A percentile compares a stretch with the other conserved stretches of the same genome.
These are phyloP conservation scores for Ips typographus DNA, from an alignment of 1,140 invertebrate genomes.

Conservation along the genomic window DNA sequence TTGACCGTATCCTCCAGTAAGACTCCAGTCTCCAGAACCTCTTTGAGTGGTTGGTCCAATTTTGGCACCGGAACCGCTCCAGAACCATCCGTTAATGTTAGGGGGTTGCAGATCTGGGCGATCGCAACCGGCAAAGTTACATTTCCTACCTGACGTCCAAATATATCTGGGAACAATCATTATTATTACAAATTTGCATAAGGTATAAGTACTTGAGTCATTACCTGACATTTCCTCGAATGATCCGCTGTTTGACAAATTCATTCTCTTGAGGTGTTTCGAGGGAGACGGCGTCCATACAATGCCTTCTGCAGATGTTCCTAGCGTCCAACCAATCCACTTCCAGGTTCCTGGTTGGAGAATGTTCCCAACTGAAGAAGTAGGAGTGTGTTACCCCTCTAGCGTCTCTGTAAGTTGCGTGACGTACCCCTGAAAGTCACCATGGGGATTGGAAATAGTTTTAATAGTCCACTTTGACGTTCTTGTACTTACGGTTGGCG, in stretches of 20 bases:
- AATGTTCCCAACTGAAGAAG: slow-evolving; percentile 93
- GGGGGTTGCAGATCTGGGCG: slow-evolving; percentile 82
- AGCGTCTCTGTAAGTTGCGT: slow-evolving; percentile 82
- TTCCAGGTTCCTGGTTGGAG: slow-evolving; percentile 79
- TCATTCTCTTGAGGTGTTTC: slow-evolving; percentile 90
- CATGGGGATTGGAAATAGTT: background rate
- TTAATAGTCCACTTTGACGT: background rate
- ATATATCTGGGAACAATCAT: slow-evolving; percentile 62
- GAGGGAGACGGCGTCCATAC: slow-evolving; percentile 89
- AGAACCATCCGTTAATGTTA: slow-evolving; percentile 91
- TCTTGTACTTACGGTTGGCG: slow-evolving; percentile 71
- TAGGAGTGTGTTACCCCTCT: slow-evolving; percentile 84
- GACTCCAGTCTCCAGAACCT: slow-evolving; percentile 85
- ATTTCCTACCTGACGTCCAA: slow-evolving; percentile 90
- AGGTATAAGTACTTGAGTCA: background rate
- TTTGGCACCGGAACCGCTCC: slow-evolving; percentile 87
- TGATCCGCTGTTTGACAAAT: slow-evolving; percentile 83
- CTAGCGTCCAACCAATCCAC: slow-evolving; percentile 89
- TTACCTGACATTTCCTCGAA: slow-evolving; percentile 59
- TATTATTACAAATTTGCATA: slow-evolving; percentile 11
- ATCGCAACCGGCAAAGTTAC: slow-evolving; percentile 89
- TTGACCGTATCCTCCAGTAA: slow-evolving; percentile 81
- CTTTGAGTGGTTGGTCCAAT: slow-evolving; percentile 84
- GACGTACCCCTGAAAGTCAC: slow-evolving; percentile 69
- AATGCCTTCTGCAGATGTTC: slow-evolving; percentile 89